phyloP scores from a whole-genome alignment of 2,113 vertebrate genomes.

The Rhipidura dahli region DNA sequence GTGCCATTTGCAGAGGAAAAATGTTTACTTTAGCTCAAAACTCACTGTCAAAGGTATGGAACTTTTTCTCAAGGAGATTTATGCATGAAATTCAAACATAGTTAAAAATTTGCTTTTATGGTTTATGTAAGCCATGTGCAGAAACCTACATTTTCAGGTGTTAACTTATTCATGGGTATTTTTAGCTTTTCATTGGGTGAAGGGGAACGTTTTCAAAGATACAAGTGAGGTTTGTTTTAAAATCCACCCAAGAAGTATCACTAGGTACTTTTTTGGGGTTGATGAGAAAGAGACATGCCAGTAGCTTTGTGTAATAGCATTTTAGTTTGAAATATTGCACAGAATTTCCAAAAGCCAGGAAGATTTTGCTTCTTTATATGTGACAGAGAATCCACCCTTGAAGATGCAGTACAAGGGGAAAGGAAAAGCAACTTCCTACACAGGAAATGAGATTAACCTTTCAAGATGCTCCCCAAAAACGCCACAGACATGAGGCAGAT shows the following conservation, averaged over 20 bases:
- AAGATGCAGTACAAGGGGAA: neutral
- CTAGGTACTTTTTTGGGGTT: neutral
- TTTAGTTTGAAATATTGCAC: neutral
- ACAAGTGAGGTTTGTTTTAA: neutral
- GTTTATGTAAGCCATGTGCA: neutral
- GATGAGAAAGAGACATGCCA: neutral
- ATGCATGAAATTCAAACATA: slow-evolving; percentile 27
- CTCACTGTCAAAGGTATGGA: neutral
- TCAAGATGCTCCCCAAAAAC: neutral
- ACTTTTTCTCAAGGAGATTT: slow-evolving; percentile 20
- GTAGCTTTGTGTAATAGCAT: neutral
- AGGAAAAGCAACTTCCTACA: neutral
- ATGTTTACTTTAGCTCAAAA: slow-evolving; percentile 1
- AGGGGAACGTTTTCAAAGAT: neutral
- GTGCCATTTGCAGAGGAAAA: neutral
- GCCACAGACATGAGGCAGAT: neutral
- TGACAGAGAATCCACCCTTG: neutral
- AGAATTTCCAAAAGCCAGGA: neutral
- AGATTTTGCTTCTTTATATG: neutral
- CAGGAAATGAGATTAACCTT: neutral
- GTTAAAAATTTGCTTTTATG: neutral
- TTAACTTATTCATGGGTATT: neutral
- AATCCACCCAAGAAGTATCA: neutral
- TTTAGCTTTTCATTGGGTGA: neutral
- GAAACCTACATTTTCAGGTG: slow-evolving; percentile 16